Base-by-base conservation (phyloP, 1,140 invertebrate species). In the Drosophila micromelanica region DNA sequence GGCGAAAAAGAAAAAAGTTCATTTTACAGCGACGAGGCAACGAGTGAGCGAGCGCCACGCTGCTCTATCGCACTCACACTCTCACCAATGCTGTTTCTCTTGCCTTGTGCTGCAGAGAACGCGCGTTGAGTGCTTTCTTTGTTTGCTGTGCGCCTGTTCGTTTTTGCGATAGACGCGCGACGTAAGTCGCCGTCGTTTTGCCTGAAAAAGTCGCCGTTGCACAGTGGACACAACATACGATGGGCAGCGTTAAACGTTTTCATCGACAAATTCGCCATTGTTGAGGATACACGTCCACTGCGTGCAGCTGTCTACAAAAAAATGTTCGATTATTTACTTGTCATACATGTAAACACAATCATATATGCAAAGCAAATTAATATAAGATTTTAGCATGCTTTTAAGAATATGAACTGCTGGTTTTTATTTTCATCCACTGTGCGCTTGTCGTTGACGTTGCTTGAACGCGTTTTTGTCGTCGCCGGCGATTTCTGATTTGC, bases 111-210 rank as follows among this genome's bases (percentile, higher is more conserved):
- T 32, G 54, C 37, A 37, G 38, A 51, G 45, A 35, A 30, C 5
- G 49, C 42, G 49, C 20, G 15, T 65, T 49, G 38, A 7, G 38
- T 9, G 48, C 57, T 64, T 52, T 64, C 74, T 1, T 4, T 5
- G 12, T 17, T 54, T 65, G 51, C 90, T 91, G 90, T 45, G 59
- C 69, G 74, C 90, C 90, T 91, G 84, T 91, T 91, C 70, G 62
- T 86, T 90, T 91, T 91, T 89, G 90, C 90, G 90, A 91, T 91
- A 91, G 90, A 91, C 82, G 90, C 84, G 89, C 89, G 90, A 91
- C 90, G 89, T 86, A 87, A 86, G 82, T 86, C 81, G 81, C 78
- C 81, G 81, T 73, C 85, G 85, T 90, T 84, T 84, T 68, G 78
- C 80, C 75, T 78, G 52, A 80, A 78, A 76, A 80, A 76, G 76